Evolutionary conservation across 2,797 vertebrate genomes (phyloP).

Genomic region (Falco columbarius): DNA sequence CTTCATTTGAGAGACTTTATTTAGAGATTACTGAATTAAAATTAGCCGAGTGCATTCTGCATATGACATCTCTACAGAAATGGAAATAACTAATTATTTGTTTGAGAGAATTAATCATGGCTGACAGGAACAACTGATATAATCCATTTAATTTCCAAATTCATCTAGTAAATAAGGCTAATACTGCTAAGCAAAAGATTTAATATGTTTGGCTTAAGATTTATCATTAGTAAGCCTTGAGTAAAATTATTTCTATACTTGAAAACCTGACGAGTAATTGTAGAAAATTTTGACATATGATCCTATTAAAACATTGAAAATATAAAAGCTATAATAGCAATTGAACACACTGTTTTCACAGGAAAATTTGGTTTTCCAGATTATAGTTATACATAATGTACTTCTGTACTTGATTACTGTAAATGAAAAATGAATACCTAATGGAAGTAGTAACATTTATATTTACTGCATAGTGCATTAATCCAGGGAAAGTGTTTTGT

Average conservation of each 20-base stretch:
- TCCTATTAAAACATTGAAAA: not conserved
- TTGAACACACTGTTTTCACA: not conserved
- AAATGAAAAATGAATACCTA: not conserved
- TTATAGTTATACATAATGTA: not conserved
- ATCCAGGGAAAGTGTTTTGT: not conserved
- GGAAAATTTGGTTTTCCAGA: not conserved
- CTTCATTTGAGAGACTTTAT: not conserved
- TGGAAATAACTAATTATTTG: conserved; percentile 22
- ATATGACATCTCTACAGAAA: not conserved
- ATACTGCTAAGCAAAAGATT: not conserved
- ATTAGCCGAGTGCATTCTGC: not conserved
- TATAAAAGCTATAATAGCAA: not conserved
- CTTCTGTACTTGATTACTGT: not conserved
- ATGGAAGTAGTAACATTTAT: not conserved
- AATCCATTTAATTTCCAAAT: not conserved
- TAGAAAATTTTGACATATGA: not conserved
- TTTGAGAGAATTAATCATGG: not conserved
- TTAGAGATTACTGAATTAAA: not conserved
- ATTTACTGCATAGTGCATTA: not conserved
- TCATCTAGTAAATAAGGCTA: not conserved
- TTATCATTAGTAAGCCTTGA: not conserved
- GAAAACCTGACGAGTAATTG: not conserved
- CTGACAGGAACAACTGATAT: not conserved
- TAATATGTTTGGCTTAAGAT: not conserved
- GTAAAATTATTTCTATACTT: not conserved